These are phyloP conservation scores for Machaerirhynchus nigripectus DNA, from an alignment of 2,113 vertebrate genomes.

Conservation along the genomic window DNA sequence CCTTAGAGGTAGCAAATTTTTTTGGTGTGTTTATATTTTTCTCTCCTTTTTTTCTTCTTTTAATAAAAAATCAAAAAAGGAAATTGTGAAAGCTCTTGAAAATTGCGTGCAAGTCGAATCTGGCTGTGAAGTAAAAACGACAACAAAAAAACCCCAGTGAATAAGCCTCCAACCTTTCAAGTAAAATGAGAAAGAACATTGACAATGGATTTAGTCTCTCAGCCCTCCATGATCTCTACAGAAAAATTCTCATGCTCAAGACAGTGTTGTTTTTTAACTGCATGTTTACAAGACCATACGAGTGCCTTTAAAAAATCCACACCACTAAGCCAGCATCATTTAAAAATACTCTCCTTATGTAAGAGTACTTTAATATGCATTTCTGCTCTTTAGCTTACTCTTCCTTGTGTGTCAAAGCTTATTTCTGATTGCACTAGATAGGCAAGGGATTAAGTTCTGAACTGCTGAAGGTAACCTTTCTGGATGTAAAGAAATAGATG, in stretches of 20 bases:
- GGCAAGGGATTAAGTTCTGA: neutral
- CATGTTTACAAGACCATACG: neutral
- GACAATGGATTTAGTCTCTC: neutral
- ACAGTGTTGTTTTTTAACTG: neutral
- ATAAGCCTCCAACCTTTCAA: neutral
- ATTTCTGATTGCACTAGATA: neutral
- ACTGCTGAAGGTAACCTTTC: neutral
- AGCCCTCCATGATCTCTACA: neutral
- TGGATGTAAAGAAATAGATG: neutral
- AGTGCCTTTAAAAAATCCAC: neutral
- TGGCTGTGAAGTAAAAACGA: neutral
- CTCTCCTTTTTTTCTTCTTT: too few species aligned
- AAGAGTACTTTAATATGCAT: neutral
- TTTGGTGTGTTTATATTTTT: neutral
- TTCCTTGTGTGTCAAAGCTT: neutral
- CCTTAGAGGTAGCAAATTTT: neutral
- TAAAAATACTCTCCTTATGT: slow-evolving; percentile 8
- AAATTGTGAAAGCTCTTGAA: neutral
- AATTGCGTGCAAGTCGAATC: neutral
- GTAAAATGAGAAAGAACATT: neutral
- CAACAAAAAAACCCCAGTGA: neutral
- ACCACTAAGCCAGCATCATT: neutral
- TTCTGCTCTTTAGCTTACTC: neutral
- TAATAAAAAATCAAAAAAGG: neutral
- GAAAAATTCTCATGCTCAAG: neutral